These are phyloP conservation scores for Ypsolopha sequella DNA, from an alignment of 2,888 invertebrate species.

Conservation along the genomic window DNA sequence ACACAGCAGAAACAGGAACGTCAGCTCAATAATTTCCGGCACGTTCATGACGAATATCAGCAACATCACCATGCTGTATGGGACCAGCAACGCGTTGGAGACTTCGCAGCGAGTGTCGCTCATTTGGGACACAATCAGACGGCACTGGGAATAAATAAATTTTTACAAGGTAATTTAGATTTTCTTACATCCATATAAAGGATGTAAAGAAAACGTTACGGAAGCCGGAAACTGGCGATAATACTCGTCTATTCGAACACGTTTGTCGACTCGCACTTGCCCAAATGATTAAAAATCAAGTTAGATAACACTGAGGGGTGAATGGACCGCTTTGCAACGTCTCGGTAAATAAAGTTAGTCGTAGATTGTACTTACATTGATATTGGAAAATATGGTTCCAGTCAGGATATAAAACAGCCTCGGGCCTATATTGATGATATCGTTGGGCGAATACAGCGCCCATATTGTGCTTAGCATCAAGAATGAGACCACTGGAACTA, in stretches of 20 bases:
- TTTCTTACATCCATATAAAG: background rate
- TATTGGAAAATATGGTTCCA: constrained; percentile 97
- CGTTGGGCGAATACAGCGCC: constrained; percentile 84
- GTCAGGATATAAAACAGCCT: constrained; percentile 88
- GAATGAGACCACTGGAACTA: constrained; percentile 82
- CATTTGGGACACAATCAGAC: constrained; percentile 98
- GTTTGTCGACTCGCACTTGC: too few relatives aligned
- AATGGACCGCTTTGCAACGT: too few relatives aligned
- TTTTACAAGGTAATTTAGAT: background rate
- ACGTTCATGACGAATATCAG: constrained; percentile 18
- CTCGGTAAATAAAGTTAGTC: background rate
- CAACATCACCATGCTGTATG: constrained; percentile 51
- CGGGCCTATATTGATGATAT: constrained; percentile 87
- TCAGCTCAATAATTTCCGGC: constrained; percentile 71
- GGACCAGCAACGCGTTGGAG: constrained; percentile 79
- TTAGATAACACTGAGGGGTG: too few relatives aligned
- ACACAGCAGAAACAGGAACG: constrained; percentile 79
- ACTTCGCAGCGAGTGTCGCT: constrained; percentile 90
- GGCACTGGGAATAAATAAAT: constrained; percentile 75
- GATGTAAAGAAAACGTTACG: too few relatives aligned
- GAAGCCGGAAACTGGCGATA: too few relatives aligned
- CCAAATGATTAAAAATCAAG: too few relatives aligned
- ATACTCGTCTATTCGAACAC: too few relatives aligned
- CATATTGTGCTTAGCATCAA: constrained; percentile 83
- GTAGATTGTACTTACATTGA: constrained; percentile 81